Evolutionary conservation across 2,888 invertebrate genomes (phyloP).

Genomic region (Malthinus flaveolus): DNA sequence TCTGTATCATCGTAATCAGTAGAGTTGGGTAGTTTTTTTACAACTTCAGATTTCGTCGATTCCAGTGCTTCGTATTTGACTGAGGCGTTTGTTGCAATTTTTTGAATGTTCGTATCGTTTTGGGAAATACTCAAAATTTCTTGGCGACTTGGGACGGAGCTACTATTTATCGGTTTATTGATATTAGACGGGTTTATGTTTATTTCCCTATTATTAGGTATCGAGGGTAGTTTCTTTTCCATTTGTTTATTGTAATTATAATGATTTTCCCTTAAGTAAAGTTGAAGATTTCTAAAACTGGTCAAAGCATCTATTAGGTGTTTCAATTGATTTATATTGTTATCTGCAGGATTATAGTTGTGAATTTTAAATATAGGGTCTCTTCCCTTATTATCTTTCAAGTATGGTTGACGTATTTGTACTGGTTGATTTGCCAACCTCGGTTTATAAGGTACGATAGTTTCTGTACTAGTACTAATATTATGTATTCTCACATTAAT

Average conservation of each 20-base stretch:
- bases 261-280: neutral
- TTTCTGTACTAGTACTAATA: no score
- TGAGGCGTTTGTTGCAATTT: neutral
- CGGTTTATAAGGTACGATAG: no score
- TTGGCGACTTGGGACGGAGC: neutral
- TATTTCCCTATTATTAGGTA: no score
- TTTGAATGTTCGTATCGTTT: no score
- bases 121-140: no score
- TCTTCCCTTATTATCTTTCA: no score
- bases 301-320: neutral
- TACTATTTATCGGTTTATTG: neutral
- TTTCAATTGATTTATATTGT: neutral
- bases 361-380: neutral
- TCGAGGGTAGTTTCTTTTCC: neutral
- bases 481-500: no score
- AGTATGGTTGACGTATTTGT: no score
- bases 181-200: no score
- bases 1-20: conserved; percentile 16
- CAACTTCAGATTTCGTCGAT: neutral
- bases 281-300: neutral
- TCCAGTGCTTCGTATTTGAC: neutral
- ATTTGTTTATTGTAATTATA: neutral
- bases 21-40: neutral
- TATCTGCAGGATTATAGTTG: neutral
- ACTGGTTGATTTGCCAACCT: no score